Evolutionary conservation across 2,113 vertebrate genomes (phyloP), one percentile per base, ranked within the genome.

Genomic region (Sphaerodactylus townsendi): DNA sequence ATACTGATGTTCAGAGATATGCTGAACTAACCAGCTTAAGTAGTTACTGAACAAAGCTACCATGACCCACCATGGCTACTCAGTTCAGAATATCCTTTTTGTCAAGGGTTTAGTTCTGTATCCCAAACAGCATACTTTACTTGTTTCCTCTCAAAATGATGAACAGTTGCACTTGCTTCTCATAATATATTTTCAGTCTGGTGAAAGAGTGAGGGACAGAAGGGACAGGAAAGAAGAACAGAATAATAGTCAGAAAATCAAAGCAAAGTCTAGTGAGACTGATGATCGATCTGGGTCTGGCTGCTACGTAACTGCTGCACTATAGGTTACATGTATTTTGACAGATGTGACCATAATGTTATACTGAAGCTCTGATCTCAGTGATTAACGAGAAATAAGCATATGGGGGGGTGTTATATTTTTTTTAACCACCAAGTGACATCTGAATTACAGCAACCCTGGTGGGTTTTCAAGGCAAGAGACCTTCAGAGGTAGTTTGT

Each of bases 1-100:
- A 90, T 83, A 91, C 87, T 87, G 90, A 93, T 81, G 86, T 91
- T 89, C 86, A 93, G 81, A 85, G 92, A 94, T 91, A 90, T 87
- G 88, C 88, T 1, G 23, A 89, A 84, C 89, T 92, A 89, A 73
- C 86, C 81, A n/a, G 39, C 87, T 89, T 89, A 94, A 94, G 90
- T 59, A 88, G 87, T 87, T 83, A 78, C 76, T 88, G 87, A 17
- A 91, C 90, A 93, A 91, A 94, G 86, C 88, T 50, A 68, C 85
- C 81, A 30, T 84, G 89, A 93, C 89, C 88, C 39, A 37, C 68
- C n/a, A 50, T 85, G 86, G 90, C 0, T 59, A 79, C 41, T 70
- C 87, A 80, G 79, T 87, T 90, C 1, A 0, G 46, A 79, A 91
- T 0, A 0, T 37, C 41, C 44, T 82, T 33, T 62, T 39, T 62